Evolutionary conservation across 2,888 invertebrate species (phyloP).

Genomic region (Osmoderma eremita): DNA sequence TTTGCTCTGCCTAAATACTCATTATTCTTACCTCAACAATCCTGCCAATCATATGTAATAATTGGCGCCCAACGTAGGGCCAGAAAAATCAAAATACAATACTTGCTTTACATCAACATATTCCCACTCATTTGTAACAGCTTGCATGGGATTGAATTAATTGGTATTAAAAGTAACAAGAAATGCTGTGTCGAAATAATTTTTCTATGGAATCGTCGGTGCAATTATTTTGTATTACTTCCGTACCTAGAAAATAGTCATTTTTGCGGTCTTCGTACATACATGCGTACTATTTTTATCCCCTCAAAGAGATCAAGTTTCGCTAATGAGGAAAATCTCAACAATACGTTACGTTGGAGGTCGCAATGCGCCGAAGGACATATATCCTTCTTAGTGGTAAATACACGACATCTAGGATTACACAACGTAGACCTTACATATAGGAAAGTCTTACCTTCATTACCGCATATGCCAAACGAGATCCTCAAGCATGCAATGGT

Average conservation of each 20-base stretch:
- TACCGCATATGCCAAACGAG: constrained; percentile 5
- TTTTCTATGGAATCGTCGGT: too few relatives aligned
- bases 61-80: too few relatives aligned
- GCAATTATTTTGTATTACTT: too few relatives aligned
- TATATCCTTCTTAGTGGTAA: constrained; percentile 30
- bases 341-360: constrained; percentile 5
- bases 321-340: constrained; percentile 30
- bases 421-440: neutral
- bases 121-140: too few relatives aligned
- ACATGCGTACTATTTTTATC: constrained; percentile 9
- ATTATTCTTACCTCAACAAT: too few relatives aligned
- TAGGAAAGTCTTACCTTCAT: constrained; percentile 8
- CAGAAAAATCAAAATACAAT: too few relatives aligned
- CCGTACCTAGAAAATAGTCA: neutral
- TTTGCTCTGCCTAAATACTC: too few relatives aligned
- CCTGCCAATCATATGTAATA: too few relatives aligned
- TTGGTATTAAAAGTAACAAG: too few relatives aligned
- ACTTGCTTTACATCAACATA: too few relatives aligned
- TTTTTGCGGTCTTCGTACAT: neutral
- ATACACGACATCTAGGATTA: constrained; percentile 23
- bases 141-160: too few relatives aligned
- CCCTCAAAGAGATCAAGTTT: constrained; percentile 24
- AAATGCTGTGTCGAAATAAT: too few relatives aligned
- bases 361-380: constrained; percentile 21
- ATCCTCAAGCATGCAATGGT: neutral